Evolutionary conservation across 2,888 invertebrate genomes (phyloP), one percentile per base, ranked within the genome.

Genomic region (Cataglyphis livida): DNA sequence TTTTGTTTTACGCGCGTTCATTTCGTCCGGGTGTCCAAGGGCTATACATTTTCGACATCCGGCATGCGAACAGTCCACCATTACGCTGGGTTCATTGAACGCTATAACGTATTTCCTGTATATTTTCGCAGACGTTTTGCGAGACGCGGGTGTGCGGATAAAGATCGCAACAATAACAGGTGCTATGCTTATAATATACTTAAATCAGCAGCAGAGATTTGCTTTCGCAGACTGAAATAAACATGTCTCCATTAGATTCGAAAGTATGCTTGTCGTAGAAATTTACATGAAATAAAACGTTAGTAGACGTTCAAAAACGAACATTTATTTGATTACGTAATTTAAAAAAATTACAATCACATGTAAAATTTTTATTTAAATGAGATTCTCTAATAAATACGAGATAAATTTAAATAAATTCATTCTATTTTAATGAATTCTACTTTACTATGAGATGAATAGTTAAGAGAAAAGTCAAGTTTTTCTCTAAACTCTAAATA

Each of bases 1-100:
- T 89, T 89, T 91, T 86, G 84, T 87, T 90, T 90, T 89, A 85
- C 84, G 81, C 88, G 84, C 82, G 89, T 87, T 91, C 87, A 90
- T 91, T 90, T 91, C 86, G 85, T 85, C 88, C 83, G 70, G 44
- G 78, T 78, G 86, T 84, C 84, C 82, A 81, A 86, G 65, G 76
- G 81, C 68, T 65, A 35, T 44, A 64, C 61, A 35, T 57, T 61
- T 66, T 71, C 68, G 64, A 74, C 73, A 65, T 64, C 57, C 83
- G 51, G 64, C 59, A 64, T 62, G 57, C 59, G 78, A 57, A 64
- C 78, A 21, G 59, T 70, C 25, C 59, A 35, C 65, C 35, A 54
- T 28, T 18, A 81, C 21, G 73, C n/a, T 51, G 81, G 73, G 62
- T 84, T 82, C 81, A 64, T 78, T 71, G 62, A 84, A 78, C 76